A percentile compares a stretch with the other conserved stretches of the same genome.
Evolutionary conservation across 1,140 invertebrate genomes (phyloP).

Genomic region (Meloidogyne exigua): DNA sequence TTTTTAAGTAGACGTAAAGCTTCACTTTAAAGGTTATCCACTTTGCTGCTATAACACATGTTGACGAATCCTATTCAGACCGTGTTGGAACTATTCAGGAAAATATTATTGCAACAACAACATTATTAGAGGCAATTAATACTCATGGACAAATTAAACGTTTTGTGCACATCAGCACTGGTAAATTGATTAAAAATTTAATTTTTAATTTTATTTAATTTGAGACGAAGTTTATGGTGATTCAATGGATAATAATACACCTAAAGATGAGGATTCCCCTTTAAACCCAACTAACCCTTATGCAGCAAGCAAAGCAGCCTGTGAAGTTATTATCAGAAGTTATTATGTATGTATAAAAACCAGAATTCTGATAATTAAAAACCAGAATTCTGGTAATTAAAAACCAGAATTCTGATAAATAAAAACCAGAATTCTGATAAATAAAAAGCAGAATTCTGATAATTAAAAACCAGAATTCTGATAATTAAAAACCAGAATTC

Average conservation of each 20-base stretch:
- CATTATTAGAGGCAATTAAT: constrained; percentile 56
- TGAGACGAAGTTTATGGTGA: constrained; percentile 63
- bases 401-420: too few species aligned
- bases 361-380: too few species aligned
- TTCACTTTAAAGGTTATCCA: constrained; percentile 60
- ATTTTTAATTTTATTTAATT: neutral
- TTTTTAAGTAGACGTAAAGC: too few species aligned
- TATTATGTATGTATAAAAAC: constrained; percentile 59
- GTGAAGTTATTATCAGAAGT: constrained; percentile 56
- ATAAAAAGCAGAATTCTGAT: too few species aligned
- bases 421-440: too few species aligned
- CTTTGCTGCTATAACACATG: constrained; percentile 64
- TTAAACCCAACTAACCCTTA: constrained; percentile 63
- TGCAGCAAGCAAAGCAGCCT: constrained; percentile 61
- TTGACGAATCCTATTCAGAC: constrained; percentile 63
- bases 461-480: too few species aligned
- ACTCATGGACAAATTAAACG: constrained; percentile 41
- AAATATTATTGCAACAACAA: constrained; percentile 60
- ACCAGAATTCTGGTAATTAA: too few species aligned
- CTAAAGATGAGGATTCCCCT: constrained; percentile 55
- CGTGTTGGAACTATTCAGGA: constrained; percentile 64
- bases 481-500: too few species aligned
- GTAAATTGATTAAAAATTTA: constrained; percentile 28
- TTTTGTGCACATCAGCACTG: constrained; percentile 63
- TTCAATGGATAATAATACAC: constrained; percentile 48